Conservation (phyloP, 2,797 vertebrate genomes). For the Labroides dimidiatus region DNA sequence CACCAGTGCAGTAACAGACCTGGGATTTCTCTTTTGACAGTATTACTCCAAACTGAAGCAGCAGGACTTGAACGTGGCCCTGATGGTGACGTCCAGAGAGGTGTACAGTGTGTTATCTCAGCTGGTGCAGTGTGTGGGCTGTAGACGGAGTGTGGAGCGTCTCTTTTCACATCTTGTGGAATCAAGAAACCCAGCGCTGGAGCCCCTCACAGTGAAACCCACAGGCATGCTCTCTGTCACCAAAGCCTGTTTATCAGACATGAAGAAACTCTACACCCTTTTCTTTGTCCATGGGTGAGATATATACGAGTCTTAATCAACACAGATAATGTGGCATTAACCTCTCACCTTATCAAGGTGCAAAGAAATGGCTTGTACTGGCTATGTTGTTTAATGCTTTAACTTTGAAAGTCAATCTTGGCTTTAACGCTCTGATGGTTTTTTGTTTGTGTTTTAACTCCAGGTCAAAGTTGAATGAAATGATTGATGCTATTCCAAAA, state of each 20-base stretch:
- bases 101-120: constrained; percentile 92
- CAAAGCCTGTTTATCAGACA: constrained; percentile 91
- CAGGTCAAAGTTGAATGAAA: constrained; percentile 96
- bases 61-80: constrained; percentile 91
- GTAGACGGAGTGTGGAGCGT: constrained; percentile 95
- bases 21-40: constrained; percentile 70
- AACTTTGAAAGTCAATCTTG: not conserved
- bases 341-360: too few species aligned
- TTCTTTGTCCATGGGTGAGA: constrained; percentile 97
- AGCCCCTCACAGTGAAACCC: constrained; percentile 93
- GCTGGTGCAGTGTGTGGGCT: constrained; percentile 96
- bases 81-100: constrained; percentile 95
- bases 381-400: not conserved
- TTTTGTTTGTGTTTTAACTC: not conserved
- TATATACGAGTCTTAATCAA: not conserved
- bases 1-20: constrained; percentile 13
- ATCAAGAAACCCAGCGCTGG: constrained; percentile 93
- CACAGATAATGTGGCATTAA: not conserved
- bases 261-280: constrained; percentile 93
- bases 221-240: constrained; percentile 93
- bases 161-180: constrained; percentile 96
- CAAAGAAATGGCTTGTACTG: not conserved
- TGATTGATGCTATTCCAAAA: constrained; percentile 98
- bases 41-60: constrained; percentile 93
- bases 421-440: not conserved